A percentile compares a stretch with the other conserved stretches of the same genome.
These are phyloP conservation scores for Microcebus griseorufus DNA, from an alignment of 2,113 vertebrate genomes.

Conservation along the genomic window DNA sequence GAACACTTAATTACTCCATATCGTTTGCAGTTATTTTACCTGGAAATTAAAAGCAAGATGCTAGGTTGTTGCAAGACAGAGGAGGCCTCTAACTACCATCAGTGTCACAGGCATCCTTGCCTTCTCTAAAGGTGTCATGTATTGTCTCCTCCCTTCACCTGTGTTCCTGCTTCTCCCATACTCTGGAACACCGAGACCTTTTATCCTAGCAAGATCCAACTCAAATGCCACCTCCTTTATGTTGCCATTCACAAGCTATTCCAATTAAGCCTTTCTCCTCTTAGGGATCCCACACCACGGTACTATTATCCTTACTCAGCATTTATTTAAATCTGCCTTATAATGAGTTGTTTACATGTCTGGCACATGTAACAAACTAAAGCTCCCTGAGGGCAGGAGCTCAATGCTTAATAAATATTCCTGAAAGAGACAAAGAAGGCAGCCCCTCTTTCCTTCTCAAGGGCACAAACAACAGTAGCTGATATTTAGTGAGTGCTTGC, in stretches of 20 bases:
- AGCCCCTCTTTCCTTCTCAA: neutral
- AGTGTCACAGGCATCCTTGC: neutral
- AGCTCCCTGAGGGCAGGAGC: conserved; percentile 6
- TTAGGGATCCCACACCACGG: neutral
- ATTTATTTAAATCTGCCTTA: neutral
- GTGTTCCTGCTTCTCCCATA: neutral
- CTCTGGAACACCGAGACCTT: neutral
- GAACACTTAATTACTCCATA: neutral
- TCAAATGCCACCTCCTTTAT: neutral
- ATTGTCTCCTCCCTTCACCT: neutral
- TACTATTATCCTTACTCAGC: neutral
- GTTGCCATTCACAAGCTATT: neutral
- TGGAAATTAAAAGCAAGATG: neutral
- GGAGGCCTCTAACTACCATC: neutral
- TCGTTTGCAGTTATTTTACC: conserved; percentile 10
- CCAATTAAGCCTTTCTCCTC: neutral
- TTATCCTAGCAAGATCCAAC: neutral
- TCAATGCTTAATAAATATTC: neutral
- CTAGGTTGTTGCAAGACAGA: neutral
- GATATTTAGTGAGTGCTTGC: neutral
- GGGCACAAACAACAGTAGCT: neutral
- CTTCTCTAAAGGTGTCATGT: neutral
- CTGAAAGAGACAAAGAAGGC: conserved; percentile 11
- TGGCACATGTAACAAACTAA: neutral
- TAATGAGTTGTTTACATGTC: neutral